Evolutionary conservation across 2,797 vertebrate genomes (phyloP), one percentile per base, ranked within the genome.

Genomic region (Crenuchus spilurus): DNA sequence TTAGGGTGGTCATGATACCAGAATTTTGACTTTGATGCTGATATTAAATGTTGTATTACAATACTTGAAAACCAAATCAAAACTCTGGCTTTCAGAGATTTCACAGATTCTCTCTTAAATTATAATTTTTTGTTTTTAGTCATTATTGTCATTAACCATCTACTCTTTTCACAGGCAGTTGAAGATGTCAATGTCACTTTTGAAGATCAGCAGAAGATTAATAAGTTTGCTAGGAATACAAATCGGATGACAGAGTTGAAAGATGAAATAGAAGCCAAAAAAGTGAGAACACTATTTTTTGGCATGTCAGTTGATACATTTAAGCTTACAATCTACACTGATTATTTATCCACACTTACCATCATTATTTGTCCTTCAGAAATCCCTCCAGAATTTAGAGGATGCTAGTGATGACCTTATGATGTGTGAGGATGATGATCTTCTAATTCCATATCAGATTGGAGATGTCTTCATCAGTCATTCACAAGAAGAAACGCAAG

Each of bases 141-240:
- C 13, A 3, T 0, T 4, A 33, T 73, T 22, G 13, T 74, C 13
- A 66, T 49, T 11, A 28, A 18, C 4, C 16, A 0, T n/a, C 16
- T 33, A 4, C 6, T 9, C 18, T 58, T 5, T 80, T 64, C 75
- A 0, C 87, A 99, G 97, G 96, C 92, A 55, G 96, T 95, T 61
- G 97, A 99, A 90, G 98, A 99, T 75, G 96, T 99, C 66, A 96
- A 97, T 0, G 97, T 99, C 58, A 99, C 97, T 0, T 98, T 98
- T 73, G 98, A 97, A 87, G 98, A 99, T 84, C 98, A 99, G 41
- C 96, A 99, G 85, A 99, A 97, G 89, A 99, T 99, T 79, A 99
- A 99, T 79, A 97, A 97, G 69, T 99, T 99, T 82, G 97, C 98
- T 18, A 93, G 96, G 84, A 98, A 96, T 72, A 98, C 96, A 24